Percentiles rank a stretch among this genome's conserved stretches.
Evolutionary conservation across 2,113 vertebrate genomes (phyloP).

Genomic region (Cricetomys ansorgei): DNA sequence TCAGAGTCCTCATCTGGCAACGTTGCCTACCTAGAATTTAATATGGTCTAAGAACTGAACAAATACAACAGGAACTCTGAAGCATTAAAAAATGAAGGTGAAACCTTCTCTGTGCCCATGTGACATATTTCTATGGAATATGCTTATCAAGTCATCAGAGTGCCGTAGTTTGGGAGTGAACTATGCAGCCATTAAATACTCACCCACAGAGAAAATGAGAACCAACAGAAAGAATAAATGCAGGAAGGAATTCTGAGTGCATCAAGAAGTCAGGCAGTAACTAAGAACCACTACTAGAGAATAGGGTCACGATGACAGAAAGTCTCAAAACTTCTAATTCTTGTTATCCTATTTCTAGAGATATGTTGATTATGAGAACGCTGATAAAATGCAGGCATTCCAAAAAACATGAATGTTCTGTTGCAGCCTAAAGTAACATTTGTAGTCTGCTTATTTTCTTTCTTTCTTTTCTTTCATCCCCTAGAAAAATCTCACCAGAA

Average conservation of each 20-base stretch:
- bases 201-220: background rate
- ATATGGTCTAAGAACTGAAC: background rate
- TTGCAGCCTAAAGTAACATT: background rate
- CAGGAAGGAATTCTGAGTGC: background rate
- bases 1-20: background rate
- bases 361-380: background rate
- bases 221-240: background rate
- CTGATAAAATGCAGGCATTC: background rate
- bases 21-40: background rate
- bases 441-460: background rate
- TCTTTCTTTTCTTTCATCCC: rapidly evolving
- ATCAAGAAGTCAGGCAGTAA: background rate
- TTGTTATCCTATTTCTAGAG: background rate
- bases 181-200: background rate
- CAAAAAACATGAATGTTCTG: background rate
- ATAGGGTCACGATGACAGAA: background rate
- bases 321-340: background rate
- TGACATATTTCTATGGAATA: background rate
- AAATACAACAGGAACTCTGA: background rate
- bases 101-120: background rate
- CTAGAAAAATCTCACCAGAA: background rate
- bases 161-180: background rate
- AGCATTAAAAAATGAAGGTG: background rate
- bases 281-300: background rate
- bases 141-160: background rate